Evolutionary conservation across 2,113 vertebrate species (phyloP), one percentile per base, ranked within the genome.

Genomic region (Corydoras sp.): DNA sequence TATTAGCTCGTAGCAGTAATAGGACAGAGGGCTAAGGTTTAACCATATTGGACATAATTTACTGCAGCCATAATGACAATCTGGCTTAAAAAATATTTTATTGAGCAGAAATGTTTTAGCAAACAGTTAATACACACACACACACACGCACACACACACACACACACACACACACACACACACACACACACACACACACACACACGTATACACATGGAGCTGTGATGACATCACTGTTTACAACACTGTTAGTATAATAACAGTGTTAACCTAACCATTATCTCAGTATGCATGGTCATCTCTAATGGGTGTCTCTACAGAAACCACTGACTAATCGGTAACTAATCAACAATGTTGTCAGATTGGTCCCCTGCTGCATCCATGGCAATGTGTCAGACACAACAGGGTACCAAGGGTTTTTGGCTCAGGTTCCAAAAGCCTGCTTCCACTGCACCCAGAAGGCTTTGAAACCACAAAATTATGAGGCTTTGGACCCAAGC

Each of bases 281-380:
- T 73, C 66, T 31, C 62, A 62, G 63, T 50, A 62, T 73, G 70
- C 72, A 43, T 74, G 65, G 72, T 68, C 72, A 79, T 69, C 65
- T 64, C 65, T 66, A 75, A 76, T 76, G 69, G 66, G 68, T 67
- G 74, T 76, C 77, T 79, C 74, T 73, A 62, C 73, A 79, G 77
- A 72, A 71, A 73, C 58, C 65, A 79, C 70, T 73, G 77, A 76
- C 77, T 79, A 76, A 79, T 79, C 77, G 77, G 62, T 79, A 76
- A 79, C 71, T 79, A 79, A 79, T 79, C 77, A 79, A 76, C 74
- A 73, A 72, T 72, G 74, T 73, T 79, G 73, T 79, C 70, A 79
- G 74, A 79, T 73, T 76, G 77, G 69, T 79, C 75, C 76, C 77
- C 74, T 74, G 75, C 77, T 55, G 77, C 59, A 71, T 79, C 74